Base-by-base conservation (phyloP, 2,113 vertebrate genomes). In the chimpanzee (Pan troglodytes) region DNA sequence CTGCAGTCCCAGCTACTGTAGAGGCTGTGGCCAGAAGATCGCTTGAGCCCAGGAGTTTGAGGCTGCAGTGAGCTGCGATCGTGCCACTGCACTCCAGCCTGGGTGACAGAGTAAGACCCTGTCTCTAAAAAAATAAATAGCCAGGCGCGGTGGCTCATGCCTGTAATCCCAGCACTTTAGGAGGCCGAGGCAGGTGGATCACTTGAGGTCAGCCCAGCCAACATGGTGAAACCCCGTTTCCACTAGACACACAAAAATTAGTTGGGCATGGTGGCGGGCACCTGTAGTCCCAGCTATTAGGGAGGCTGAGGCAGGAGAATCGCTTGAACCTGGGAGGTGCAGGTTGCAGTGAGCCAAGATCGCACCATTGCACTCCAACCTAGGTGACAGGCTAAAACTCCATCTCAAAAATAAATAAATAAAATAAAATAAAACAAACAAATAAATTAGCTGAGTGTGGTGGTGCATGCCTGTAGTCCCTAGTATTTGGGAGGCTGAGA, bases 61-160 rank as follows among this genome's bases (percentile, higher is more conserved):
- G 43, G 75, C 43, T 78, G 27, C 75, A 32, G 43, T 48, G 75
- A 48, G 43, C 43, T 48, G 7, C 10, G 75, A 78, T 48, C 0
- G 4, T 18, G 27, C 43, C 27, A 32, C 27, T 48, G 75, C 27
- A 48, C 25, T 30, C 43, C 43, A 76, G 73, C 14, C 73, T 76
- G 73, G 14, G 27, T 43, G 13, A 30, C 23, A 75, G 40, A 17
- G 8, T 1, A 0, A 16, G 14, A 76, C 27, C 5, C 43, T 18
- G 75, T 18, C 25, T 78, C 75, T 17, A 48, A 78, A 78, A 78
- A 17, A 72, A 38, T 9, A 9, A 25, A 76, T 35, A 68, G 7
- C 32, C 1, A 4, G 67, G 67, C 7, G 0, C 0, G 67, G 16
- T 68, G 32, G 67, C 30, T 68, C 67, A 17, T 1, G 1, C 67